Conservation (phyloP, 2,113 vertebrate species). For the Cryptotis parvus region DNA sequence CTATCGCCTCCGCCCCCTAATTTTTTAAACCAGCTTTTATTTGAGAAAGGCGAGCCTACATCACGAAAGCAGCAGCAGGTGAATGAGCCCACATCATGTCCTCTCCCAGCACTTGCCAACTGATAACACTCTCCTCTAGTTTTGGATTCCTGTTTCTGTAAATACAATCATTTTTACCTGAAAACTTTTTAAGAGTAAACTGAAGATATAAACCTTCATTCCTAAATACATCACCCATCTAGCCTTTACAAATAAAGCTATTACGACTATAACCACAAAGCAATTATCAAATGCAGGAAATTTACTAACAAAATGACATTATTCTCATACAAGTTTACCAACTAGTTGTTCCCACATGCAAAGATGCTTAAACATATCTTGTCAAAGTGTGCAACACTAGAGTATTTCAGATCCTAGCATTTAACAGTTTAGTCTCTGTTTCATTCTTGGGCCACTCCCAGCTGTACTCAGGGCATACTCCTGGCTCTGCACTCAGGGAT, state of each 20-base stretch:
- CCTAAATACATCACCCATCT: not conserved
- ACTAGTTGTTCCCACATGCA: too few relatives aligned
- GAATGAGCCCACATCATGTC: not conserved
- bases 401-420: too few relatives aligned
- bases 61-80: not conserved
- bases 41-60: slow-evolving; percentile 12
- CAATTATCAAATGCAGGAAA: slow-evolving; percentile 41
- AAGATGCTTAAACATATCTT: too few relatives aligned
- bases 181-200: not conserved
- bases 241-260: slow-evolving; percentile 23
- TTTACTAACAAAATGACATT: not conserved
- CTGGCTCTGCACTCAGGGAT: too few relatives aligned
- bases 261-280: not conserved
- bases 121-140: not conserved
- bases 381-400: too few relatives aligned
- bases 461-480: too few relatives aligned
- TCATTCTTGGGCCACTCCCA: too few relatives aligned
- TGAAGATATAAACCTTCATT: not conserved
- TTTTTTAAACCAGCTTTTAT: too few relatives aligned
- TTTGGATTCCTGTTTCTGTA: slow-evolving; percentile 1
- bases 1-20: too few relatives aligned
- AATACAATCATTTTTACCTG: not conserved
- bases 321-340: slow-evolving; percentile 18
- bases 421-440: too few relatives aligned
- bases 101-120: not conserved